Evolutionary conservation across 2,888 invertebrate species (phyloP), one percentile per base, ranked within the genome.

Genomic region (Pollenia griseotomentosa): DNA sequence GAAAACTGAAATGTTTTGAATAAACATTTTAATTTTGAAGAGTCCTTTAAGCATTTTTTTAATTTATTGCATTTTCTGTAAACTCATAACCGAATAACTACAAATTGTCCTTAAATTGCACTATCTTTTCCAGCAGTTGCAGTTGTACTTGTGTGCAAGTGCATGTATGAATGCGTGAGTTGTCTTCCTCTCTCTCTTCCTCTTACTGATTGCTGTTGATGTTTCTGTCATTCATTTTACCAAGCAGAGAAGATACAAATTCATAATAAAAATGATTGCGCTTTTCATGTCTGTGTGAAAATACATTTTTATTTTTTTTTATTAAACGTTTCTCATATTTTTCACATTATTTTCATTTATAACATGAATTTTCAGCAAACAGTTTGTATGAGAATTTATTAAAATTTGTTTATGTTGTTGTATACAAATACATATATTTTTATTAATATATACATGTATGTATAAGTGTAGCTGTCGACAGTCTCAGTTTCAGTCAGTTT

Each of bases 141-240:
- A n/a, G 42, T 9, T 9, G 10, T 23, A 16, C 44, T 19, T 16
- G n/a, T 59, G 10, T 44, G 40, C 12, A 9, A 44, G 71, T 10
- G 23, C 10, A 5, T 46, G 19, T 44, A 46, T 57, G 44, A 44
- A 12, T 14, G 12, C n/a, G 42, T 63, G 63, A 16, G 2, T 23
- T 23, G 9, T 2, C 10, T 40, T 12, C n/a, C n/a, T 14, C 19
- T 40, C 7, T 23, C 51, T 40, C 42, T 66, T 46, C 57, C 12
- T 5, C 11, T 55, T 33, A 33, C n/a, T 55, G 68, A 70, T 77
- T 75, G 63, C 48, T 83, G 75, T 63, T 83, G 63, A 86, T 77
- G 65, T 77, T 73, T 40, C 80, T 86, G 80, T 83, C 83, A 77
- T 80, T 86, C 59, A 83, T 70, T 79, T 75, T 55, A 33, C 46